Base-by-base conservation (phyloP, 2,888 invertebrate genomes). In the Cheilosia variabilis region DNA sequence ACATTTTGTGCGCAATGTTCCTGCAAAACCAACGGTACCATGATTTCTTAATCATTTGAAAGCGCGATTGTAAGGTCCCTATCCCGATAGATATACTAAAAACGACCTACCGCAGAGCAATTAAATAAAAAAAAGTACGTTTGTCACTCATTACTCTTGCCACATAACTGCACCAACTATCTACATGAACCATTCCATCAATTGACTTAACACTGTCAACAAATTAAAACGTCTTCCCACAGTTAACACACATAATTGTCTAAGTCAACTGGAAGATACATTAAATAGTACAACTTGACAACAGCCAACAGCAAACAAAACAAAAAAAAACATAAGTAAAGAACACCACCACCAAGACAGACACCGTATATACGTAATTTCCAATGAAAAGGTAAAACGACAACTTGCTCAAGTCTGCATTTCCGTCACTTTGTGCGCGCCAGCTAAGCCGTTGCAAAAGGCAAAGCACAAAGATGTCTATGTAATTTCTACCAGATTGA, bases 401-500 rank as follows among this genome's bases (percentile, higher is more conserved):
- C 52, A 75, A 73, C 55, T 22, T 65, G 45, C 27, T 47, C 24
- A 13, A 62, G 41, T 52, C 50, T 57, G 37, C 45, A 75, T 75
- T 75, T 75, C 75, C 75, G 75, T 65, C 75, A 75, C 47, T 57
- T 63, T 19, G 19, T 6, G 27, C 45, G 45, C 19, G 34, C 19
- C 75, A 45, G 31, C 27, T 13, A 37, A 24, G 63, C 45, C 34
- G 27, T 37, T n/a, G 19, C 45, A n/a, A 27, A 65, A 37, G 45
- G 45, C 63, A 15, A 65, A 47, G 22, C n/a, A 13, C 22, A 62
- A 43, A 43, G 76, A 68, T 66, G 58, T 24, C 52, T 31, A 31
- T 60, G 60, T 68, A 60, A 68, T 77, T 77, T 68, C 76, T 60
- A 34, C 27, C 37, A 53, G 37, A 66, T 77, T 53, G 76, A 77